Percentiles rank a stretch among this genome's conserved stretches.
Evolutionary conservation across 2,888 invertebrate genomes (phyloP).

Genomic region (Apeira syringaria): DNA sequence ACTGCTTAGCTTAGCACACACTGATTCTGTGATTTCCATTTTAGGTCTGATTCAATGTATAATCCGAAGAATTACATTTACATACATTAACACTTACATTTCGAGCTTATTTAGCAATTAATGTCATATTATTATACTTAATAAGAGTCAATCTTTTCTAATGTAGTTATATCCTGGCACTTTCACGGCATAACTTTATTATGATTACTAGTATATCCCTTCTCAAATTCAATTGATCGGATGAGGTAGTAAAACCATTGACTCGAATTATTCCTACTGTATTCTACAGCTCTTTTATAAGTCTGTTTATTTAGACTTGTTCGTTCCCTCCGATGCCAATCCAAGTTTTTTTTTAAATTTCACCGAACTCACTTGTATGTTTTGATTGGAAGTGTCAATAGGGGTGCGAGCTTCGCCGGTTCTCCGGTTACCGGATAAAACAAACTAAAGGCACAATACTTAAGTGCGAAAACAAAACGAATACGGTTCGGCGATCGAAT

Average conservation of each 20-base stretch:
- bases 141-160: too few species aligned
- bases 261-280: background rate
- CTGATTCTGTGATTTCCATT: too few species aligned
- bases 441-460: conserved; percentile 74
- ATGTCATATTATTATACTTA: too few species aligned
- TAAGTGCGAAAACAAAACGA: conserved; percentile 80
- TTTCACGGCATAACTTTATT: too few species aligned
- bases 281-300: background rate
- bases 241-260: background rate
- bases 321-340: background rate
- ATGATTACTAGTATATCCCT: too few species aligned
- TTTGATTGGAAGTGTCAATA: conserved; percentile 81
- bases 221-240: too few species aligned
- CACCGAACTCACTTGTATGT: conserved; percentile 53
- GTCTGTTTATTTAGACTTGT: background rate
- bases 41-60: too few species aligned
- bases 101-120: too few species aligned
- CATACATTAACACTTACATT: too few species aligned
- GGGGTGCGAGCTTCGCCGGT: conserved; percentile 68
- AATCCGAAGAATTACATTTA: too few species aligned
- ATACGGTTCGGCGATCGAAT: conserved; percentile 71
- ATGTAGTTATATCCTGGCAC: too few species aligned
- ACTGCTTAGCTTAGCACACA: too few species aligned
- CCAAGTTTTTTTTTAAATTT: conserved; percentile 2
- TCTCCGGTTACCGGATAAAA: conserved; percentile 70